These are phyloP conservation scores for Nomada lathburiana DNA, from an alignment of 2,888 invertebrate species.

Conservation along the genomic window DNA sequence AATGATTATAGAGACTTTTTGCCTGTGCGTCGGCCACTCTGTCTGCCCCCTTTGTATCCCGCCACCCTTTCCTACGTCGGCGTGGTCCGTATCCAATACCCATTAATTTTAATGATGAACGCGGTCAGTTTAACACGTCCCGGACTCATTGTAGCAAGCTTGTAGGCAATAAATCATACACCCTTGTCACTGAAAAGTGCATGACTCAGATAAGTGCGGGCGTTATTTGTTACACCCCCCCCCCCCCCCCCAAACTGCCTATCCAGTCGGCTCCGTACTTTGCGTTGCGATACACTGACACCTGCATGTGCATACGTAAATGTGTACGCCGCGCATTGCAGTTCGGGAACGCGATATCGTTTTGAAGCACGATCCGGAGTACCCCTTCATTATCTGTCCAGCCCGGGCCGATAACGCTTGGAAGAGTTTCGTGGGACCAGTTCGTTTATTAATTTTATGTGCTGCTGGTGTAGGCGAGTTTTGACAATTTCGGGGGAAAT, in stretches of 20 bases:
- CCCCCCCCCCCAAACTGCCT: conserved; percentile 37
- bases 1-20: conserved; percentile 46
- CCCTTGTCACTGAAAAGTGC: conserved; percentile 72
- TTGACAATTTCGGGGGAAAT: no score
- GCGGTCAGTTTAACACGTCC: conserved; percentile 79
- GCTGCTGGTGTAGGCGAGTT: no score
- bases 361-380: conserved; percentile 60
- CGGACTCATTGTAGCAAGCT: conserved; percentile 70
- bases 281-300: conserved; percentile 19
- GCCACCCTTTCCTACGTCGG: conserved; percentile 33
- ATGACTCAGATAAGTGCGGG: conserved; percentile 71
- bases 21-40: conserved; percentile 13
- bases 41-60: conserved; percentile 37
- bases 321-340: conserved; percentile 33
- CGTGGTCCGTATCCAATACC: conserved; percentile 77
- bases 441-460: neutral
- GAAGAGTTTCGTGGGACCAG: conserved; percentile 21
- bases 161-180: conserved; percentile 72
- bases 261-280: conserved; percentile 51
- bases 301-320: neutral
- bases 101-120: conserved; percentile 81
- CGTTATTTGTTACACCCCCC: conserved; percentile 65
- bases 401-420: conserved; percentile 32
- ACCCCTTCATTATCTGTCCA: conserved; percentile 39
- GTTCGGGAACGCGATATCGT: conserved; percentile 58